Evolutionary conservation across 2,888 invertebrate genomes (phyloP), one percentile per base, ranked within the genome.

Genomic region (Bombylius discolor): DNA sequence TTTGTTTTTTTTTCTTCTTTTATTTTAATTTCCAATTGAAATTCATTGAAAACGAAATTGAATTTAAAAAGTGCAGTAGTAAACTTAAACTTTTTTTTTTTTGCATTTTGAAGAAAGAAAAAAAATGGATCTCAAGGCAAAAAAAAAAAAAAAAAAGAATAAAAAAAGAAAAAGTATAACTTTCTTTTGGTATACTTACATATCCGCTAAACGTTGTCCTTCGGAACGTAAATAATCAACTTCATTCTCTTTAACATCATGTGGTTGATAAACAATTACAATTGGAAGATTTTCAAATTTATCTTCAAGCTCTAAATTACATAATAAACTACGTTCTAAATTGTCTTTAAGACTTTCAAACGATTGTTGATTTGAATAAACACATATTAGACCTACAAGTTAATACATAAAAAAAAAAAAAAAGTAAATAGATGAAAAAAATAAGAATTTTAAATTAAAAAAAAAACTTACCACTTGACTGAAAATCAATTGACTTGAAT

Each of bases 331-430:
- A 71, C 93, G 90, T 71, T 95, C 92, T 62, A 97, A 80, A 71
- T 92, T 92, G 57, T 89, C 88, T 63, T 91, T 81, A 52, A 97
- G 85, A 70, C 91, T 95, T 68, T 95, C 93, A 67, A 96, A 89
- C 0, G 93, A 89, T 66, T 90, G 88, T 64, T 88, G 87, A 67
- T 93, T 91, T 66, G 92, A 89, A 73, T 89, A 97, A 32, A 90
- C 87, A 73, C 90, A 90, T 73, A 89, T 88, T 65, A 89, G 82
- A 53, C 87, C 85, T 86, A 45, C 12, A 57, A 49, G 49, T 42
- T 39, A 57, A 11, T 32, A 6, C 8, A 36, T 36, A 36, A 36
- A 36, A 1, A 36, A 36, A 8, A 36, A 36, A 6, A 32, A 47
- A 33, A 36, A 49, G 39, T 11, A 14, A 45, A 56, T 47, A 31